A percentile compares a stretch with the other conserved stretches of the same genome.
Conservation (phyloP, 2,888 invertebrate species). For the Drosophila paranaensis region DNA sequence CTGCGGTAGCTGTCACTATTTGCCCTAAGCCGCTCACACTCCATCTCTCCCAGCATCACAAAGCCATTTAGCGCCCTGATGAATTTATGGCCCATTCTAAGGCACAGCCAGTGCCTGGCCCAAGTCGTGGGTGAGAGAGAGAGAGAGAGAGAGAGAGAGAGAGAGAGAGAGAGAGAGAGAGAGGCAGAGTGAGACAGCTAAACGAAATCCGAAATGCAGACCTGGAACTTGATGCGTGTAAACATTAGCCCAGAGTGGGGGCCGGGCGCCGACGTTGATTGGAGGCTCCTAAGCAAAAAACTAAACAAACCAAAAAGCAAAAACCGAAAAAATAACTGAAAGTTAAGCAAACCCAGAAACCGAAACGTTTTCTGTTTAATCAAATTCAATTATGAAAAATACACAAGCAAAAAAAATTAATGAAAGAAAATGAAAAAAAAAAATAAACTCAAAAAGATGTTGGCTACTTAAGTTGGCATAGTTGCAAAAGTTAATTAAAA, state of each 20-base stretch:
- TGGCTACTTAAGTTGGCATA: not conserved
- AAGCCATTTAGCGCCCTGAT: constrained; percentile 73
- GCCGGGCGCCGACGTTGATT: constrained; percentile 29
- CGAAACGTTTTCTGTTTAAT: constrained; percentile 59
- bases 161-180: not conserved
- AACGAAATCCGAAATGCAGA: constrained; percentile 29
- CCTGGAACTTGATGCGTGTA: constrained; percentile 59
- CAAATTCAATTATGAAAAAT: constrained; percentile 73
- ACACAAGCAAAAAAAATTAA: constrained; percentile 30
- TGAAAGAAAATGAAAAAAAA: not conserved
- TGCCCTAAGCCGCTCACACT: constrained; percentile 1
- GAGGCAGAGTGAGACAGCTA: not conserved
- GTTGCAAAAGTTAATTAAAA: not conserved
- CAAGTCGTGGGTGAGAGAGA: too few species aligned
- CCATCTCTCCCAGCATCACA: constrained; percentile 27
- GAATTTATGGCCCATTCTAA: constrained; percentile 64
- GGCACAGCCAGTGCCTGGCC: constrained; percentile 20
- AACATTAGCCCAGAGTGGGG: constrained; percentile 20
- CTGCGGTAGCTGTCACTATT: constrained; percentile 16
- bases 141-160: not conserved
- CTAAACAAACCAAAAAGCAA: constrained; percentile 35
- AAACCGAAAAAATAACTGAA: not conserved
- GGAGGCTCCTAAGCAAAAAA: constrained; percentile 44
- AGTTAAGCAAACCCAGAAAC: constrained; percentile 24
- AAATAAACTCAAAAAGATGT: constrained; percentile 10